A percentile compares a stretch with the other conserved stretches of the same genome.
Conservation (phyloP, 2,113 vertebrate genomes). For the Mesoclemmys tuberculata region DNA sequence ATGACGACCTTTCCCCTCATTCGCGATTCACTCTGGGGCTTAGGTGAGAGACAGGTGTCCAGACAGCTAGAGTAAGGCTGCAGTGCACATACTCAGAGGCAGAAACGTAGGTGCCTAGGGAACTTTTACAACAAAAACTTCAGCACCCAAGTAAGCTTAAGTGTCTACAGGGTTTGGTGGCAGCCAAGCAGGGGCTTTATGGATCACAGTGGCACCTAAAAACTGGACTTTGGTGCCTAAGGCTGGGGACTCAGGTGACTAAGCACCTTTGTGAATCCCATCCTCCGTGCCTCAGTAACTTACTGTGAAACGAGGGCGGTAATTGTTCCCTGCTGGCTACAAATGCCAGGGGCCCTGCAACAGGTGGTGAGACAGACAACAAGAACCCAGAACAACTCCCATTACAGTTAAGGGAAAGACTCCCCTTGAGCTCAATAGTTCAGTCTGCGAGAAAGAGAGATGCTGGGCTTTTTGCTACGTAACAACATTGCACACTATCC, state of each 20-base stretch:
- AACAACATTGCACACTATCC: neutral
- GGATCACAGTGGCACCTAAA: neutral
- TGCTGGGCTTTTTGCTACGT: neutral
- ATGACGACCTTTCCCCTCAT: neutral
- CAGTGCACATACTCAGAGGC: neutral
- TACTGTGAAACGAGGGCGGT: neutral
- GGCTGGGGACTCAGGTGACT: neutral
- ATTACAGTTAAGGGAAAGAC: neutral
- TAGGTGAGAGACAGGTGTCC: neutral
- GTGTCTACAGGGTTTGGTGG: neutral
- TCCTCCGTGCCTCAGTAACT: neutral
- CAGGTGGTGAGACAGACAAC: accelerated
- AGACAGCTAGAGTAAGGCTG: neutral
- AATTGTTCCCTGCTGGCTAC: neutral
- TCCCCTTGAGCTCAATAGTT: neutral
- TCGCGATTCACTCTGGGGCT: neutral
- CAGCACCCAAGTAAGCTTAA: neutral
- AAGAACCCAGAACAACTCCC: neutral
- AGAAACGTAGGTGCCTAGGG: neutral
- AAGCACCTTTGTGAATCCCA: neutral
- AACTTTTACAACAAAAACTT: neutral
- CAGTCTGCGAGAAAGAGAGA: neutral
- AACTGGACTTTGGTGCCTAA: neutral
- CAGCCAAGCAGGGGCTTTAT: neutral
- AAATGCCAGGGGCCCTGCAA: neutral